A percentile compares a stretch with the other conserved stretches of the same genome.
Evolutionary conservation across 2,888 invertebrate genomes (phyloP).

Genomic region (Nycteola revayana): DNA sequence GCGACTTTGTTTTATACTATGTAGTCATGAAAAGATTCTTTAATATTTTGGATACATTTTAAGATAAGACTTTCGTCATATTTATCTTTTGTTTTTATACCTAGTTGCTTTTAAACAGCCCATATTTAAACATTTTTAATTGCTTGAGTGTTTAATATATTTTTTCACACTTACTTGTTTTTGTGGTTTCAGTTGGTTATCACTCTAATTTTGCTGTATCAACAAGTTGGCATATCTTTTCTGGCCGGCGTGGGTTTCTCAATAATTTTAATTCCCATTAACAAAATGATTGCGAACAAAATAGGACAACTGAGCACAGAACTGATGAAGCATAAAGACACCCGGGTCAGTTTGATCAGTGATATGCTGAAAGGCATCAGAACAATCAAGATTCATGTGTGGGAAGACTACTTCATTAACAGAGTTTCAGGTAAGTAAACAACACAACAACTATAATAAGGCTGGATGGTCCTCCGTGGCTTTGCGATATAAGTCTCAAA

Average conservation of each 20-base stretch:
- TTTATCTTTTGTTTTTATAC: too few relatives aligned
- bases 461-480: too few relatives aligned
- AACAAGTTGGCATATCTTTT: constrained; percentile 95
- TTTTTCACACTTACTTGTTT: too few relatives aligned
- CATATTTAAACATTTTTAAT: too few relatives aligned
- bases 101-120: too few relatives aligned
- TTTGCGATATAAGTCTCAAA: too few relatives aligned
- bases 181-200: constrained; percentile 89
- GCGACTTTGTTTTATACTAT: too few relatives aligned
- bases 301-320: constrained; percentile 92
- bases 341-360: constrained; percentile 91
- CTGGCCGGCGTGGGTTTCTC: constrained; percentile 94
- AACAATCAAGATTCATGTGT: constrained; percentile 95
- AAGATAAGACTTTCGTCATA: too few relatives aligned
- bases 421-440: constrained; percentile 83
- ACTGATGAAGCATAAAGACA: constrained; percentile 96
- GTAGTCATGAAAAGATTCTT: too few relatives aligned
- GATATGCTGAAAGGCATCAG: constrained; percentile 94
- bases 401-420: constrained; percentile 93
- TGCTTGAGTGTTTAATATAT: too few relatives aligned
- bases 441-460: background rate
- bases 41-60: too few relatives aligned
- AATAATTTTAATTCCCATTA: constrained; percentile 94
- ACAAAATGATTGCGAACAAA: constrained; percentile 93
- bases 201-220: constrained; percentile 91